Base-by-base conservation (phyloP, 2,888 invertebrate species). In the Macaria notata region DNA sequence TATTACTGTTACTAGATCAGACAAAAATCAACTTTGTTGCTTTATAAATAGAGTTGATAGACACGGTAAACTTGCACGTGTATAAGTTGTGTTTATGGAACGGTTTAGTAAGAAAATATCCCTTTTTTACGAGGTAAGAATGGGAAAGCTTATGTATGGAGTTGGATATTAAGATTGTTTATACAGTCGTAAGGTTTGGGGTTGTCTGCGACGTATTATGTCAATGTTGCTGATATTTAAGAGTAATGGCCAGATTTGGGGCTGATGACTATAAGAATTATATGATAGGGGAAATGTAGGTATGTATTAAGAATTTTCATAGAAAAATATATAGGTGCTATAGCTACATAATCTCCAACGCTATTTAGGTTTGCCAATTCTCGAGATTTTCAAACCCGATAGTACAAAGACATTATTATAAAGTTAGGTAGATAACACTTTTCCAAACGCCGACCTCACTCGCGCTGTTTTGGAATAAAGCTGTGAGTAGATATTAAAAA, bases 61-160 rank as follows among this genome's bases (percentile, higher is more conserved):
- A 29, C 45, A 41, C 42, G 39, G 69, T 57, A 69, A 52, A 57
- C 54, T 59, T 63, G 69, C 62, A 71, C 56, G 65, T 70, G 60
- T 69, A 65, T 65, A 70, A 76, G 71, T 81, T 74, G 79, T 85
- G 87, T 86, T 87, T 86, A 86, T 83, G 78, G 71, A 78, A 81
- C 73, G 82, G 79, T 84, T 88, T 86, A 84, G 86, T 83, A 86
- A 80, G 83, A 79, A 86, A 85, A 88, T 86, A 88, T 86, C 78
- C 85, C 78, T 79, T 86, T 88, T 88, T 88, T 88, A 89, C 83
- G 88, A 84, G 81, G 83, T 85, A 85, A 83, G 80, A 88, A 88
- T 86, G 82, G 81, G 75, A 76, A 70, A 76, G 85, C 79, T 88
- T 88, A 81, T 81, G 83, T 86, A 83, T 81, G 82, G 72, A 74